Base-by-base conservation (phyloP, 2,113 vertebrate genomes). In the Casuarius casuarius region DNA sequence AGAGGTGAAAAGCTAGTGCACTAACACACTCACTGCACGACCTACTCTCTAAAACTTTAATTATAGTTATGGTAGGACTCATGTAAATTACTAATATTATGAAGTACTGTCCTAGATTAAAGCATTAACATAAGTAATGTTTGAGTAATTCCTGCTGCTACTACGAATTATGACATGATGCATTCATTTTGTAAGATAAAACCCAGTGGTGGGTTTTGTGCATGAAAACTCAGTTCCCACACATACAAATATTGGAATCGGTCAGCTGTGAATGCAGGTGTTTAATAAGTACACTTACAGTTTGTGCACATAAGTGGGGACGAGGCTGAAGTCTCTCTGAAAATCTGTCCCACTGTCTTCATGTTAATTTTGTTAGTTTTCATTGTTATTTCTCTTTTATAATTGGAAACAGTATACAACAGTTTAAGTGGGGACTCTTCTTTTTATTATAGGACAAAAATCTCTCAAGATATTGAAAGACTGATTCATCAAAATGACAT, bases 391-490 rank as follows among this genome's bases (percentile, higher is more conserved):
- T 26, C 19, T 65, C 46, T 76, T 81, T 70, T 72, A 9, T 87
- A 67, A 12, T 18, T 68, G 48, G 15, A 82, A 97, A 62, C 3
- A 21, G 4, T 48, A 21, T 79, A 19, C 54, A 81, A 65, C 31
- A 58, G 44, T 52, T 93, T 94, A 73, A 68, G 52, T 91, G 42
- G 94, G 11, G 88, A 16, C 28, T 96, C 29, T 98, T 17, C 75
- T 92, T 97, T 56, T 97, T 85, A 84, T 94, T 97, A 89, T 97
- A 99, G 99, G 98, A 98, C 98, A 68, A 99, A 99, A 98, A 99
- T 99, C 92, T 99, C 98, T 95, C 99, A 99, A 97, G 99, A 99
- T 97, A 99, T 99, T 84, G 99, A 99, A 98, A 98, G 99, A 87
- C 97, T 99, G 91, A 99, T 99, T 97, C 98, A 99, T 97, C 98